Evolutionary conservation across 2,888 invertebrate species (phyloP).

Genomic region (Latrodectus elegans): DNA sequence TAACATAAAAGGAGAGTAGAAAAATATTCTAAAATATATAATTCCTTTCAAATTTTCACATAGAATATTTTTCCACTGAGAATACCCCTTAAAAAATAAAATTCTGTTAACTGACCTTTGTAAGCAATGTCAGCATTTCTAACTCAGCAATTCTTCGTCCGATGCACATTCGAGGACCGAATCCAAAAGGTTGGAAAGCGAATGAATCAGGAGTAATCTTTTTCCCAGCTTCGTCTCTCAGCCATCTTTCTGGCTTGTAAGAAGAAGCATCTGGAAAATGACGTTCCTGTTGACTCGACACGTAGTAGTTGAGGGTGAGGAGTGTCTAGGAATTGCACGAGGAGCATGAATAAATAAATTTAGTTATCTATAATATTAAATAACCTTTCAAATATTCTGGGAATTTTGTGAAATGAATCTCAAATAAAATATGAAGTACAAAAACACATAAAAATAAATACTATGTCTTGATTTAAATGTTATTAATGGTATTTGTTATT

Average conservation of each 20-base stretch:
- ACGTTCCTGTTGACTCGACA: constrained; percentile 82
- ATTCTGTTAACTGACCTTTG: constrained; percentile 70
- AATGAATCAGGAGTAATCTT: constrained; percentile 75
- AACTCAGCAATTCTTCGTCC: constrained; percentile 76
- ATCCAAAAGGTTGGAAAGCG: constrained; percentile 78
- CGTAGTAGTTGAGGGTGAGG: constrained; percentile 79
- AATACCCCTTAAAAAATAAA: too few species aligned
- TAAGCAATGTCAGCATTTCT: constrained; percentile 81
- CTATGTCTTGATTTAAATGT: not conserved
- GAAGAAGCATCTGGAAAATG: constrained; percentile 75
- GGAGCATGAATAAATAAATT: not conserved
- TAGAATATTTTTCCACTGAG: too few species aligned
- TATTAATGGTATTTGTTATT: not conserved
- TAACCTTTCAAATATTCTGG: too few species aligned
- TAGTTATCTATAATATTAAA: not conserved
- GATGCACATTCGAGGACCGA: constrained; percentile 78
- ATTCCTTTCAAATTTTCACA: too few species aligned
- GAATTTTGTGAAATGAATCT: not conserved
- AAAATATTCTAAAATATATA: too few species aligned
- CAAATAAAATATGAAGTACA: not conserved
- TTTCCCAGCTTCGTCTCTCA: constrained; percentile 75
- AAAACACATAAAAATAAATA: not conserved
- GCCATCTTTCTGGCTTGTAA: constrained; percentile 77
- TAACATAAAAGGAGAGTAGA: too few species aligned
- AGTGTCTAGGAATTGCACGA: constrained; percentile 24